phyloP scores from a whole-genome alignment of 2,113 vertebrate genomes.

The Sphyrna mokarran region DNA sequence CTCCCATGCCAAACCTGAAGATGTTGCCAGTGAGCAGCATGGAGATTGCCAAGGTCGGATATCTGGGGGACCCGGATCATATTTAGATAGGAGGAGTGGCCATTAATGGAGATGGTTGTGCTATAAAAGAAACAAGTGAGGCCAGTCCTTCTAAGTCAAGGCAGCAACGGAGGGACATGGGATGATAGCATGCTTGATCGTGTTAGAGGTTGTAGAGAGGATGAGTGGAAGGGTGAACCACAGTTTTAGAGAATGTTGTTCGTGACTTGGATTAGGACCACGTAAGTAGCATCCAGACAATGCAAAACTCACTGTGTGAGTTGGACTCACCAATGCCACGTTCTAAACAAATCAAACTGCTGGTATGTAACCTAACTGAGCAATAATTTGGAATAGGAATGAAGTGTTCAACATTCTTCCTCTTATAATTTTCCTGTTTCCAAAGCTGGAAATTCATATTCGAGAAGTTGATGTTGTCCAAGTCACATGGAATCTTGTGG shows the following conservation, averaged over 20 bases:
- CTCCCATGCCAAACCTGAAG: not conserved
- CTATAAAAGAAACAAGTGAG: not conserved
- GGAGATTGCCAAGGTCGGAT: not conserved
- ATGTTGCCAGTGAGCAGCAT: not conserved
- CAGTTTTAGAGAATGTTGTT: not conserved
- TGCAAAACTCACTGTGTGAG: not conserved
- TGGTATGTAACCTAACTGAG: not conserved
- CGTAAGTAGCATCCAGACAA: not conserved
- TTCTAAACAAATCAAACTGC: not conserved
- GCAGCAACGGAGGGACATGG: not conserved
- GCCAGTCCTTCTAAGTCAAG: not conserved
- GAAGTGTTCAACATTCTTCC: not conserved
- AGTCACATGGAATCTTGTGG: constrained; percentile 67
- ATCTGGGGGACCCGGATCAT: not conserved
- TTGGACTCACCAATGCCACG: not conserved
- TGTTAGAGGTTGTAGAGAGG: not conserved
- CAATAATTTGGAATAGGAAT: not conserved
- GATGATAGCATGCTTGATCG: not conserved
- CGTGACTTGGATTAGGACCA: not conserved
- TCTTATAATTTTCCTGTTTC: not conserved
- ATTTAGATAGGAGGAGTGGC: not conserved
- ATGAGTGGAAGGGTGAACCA: not conserved
- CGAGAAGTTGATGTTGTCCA: constrained; percentile 67
- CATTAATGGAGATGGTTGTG: not conserved
- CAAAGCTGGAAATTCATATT: constrained; percentile 76